Base-by-base conservation (phyloP, 2,888 invertebrate genomes). In the Eupeodes latifasciatus region DNA sequence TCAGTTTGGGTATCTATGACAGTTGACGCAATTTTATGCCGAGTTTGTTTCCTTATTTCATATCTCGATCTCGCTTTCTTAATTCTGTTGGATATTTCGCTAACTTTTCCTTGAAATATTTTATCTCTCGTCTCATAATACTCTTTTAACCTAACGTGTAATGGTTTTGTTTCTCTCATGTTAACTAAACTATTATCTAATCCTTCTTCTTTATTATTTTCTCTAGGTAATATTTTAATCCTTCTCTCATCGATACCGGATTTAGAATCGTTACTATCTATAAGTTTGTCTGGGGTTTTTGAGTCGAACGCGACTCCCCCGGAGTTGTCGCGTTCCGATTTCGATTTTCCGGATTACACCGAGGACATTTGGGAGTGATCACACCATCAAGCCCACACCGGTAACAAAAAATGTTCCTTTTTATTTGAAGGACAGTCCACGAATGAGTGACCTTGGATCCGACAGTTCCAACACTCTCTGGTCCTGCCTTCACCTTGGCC, bases 291-390 rank as follows among this genome's bases (percentile, higher is more conserved):
- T 61, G 61, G 44, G 44, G 40, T 40, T 44, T 62, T 16, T 62
- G 62, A 4, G 62, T 44, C n/a, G 62, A 62, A 62, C 62, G 40
- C 40, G 61, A 40, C n/a, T 61, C 61, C 36, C 61, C 36, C 57
- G n/a, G 1, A n/a, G 40, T 40, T 1, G 16, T 61, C 61, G 40
- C 40, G 61, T 40, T 61, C 61, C 61, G 36, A 3, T 12, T 0
- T 0, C 61, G 40, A 40, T 61, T 61, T 61, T 61, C 61, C 40
- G 59, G 51, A n/a, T 12, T 4, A 14, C 59, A 59, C 0, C 14
- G 12, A 2, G 59, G 16, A 36, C 77, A 67, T n/a, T 49, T 57
- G 0, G 77, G 66, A 4, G 76, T 64, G 9, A 76, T 66, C 0
- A 66, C 16, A 6, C 44, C 55, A 6, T 64, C 64, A 7, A 55